Base-by-base conservation (phyloP, 2,888 invertebrate species). In the Leptopilina syphax region DNA sequence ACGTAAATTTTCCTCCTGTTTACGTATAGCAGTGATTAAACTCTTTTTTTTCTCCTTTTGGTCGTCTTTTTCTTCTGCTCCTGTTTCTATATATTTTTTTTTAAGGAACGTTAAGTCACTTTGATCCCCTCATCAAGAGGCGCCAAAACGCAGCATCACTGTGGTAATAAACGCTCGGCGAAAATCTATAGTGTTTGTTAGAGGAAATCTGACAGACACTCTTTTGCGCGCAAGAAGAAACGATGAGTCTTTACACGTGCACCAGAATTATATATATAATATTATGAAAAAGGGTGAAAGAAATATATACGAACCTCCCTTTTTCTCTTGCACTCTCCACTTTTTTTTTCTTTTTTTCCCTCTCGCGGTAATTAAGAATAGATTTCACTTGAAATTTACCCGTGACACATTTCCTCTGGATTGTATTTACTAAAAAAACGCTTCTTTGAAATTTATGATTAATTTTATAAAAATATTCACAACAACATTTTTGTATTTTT, bases 171-270 rank as follows among this genome's bases (percentile, higher is more conserved):
- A 70, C 50, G 70, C 70, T 70, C 34, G 7, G 12, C 70, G 70
- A 70, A 70, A 70, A 54, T 54, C 70, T 70, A 70, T 70, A 68
- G 68, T 68, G 68, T 50, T 68, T 68, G 68, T 18, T 24, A 68
- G 70, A 70, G 54, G 70, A 70, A 70, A 70, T 70, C 70, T 70
- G 70, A 24, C 70, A 54, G 70, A 70, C 54, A 68, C 68, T 68
- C 68, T 68, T 44, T 68, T 47, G 8, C 47, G 8, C 7, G 47
- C 7, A 9, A 68, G 68, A 24, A 70, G 68, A 70, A 70, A 50
- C 68, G 50, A 70, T 27, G 27, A 70, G 47, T 50, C 54, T 47
- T 60, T 70, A 70, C 70, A 70, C 70, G 70, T 70, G 70, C 70
- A n/a, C 34, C 13, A 54, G 70, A 34, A 34, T 34, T 34, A 3